Conservation (phyloP, 2,113 vertebrate genomes). For the Tichodroma muraria region DNA sequence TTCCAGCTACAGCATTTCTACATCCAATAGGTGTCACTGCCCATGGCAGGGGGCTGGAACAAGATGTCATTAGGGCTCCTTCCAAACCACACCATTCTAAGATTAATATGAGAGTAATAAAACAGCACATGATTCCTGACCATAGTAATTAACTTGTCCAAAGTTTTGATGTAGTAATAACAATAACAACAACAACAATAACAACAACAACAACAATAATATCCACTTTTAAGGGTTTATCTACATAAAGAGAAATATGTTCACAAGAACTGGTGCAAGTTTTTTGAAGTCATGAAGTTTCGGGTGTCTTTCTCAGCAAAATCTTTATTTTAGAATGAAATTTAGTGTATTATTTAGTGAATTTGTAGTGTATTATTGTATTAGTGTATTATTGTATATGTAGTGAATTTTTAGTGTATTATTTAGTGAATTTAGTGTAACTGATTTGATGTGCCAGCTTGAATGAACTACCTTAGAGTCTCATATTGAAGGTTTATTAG, state of each 20-base stretch:
- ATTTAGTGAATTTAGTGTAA: no score
- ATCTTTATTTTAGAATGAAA: not conserved
- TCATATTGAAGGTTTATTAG: not conserved
- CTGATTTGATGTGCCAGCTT: not conserved
- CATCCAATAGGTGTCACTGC: not conserved
- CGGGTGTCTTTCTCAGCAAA: not conserved
- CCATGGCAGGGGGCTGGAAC: not conserved
- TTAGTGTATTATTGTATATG: no score
- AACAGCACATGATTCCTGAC: not conserved
- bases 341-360: no score
- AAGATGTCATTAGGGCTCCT: not conserved
- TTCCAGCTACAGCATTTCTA: not conserved
- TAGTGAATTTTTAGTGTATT: no score
- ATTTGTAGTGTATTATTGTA: no score
- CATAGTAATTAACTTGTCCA: not conserved
- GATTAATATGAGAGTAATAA: not conserved
- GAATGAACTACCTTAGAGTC: not conserved
- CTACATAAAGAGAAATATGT: not conserved
- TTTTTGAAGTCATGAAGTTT: not conserved
- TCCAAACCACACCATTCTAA: not conserved
- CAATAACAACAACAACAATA: not conserved
- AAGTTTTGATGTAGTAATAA: not conserved
- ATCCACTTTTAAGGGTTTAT: not conserved
- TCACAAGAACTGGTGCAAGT: not conserved
- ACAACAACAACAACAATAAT: not conserved